Evolutionary conservation across 2,797 vertebrate species (phyloP), one percentile per base, ranked within the genome.

Genomic region (Macropodus opercularis): DNA sequence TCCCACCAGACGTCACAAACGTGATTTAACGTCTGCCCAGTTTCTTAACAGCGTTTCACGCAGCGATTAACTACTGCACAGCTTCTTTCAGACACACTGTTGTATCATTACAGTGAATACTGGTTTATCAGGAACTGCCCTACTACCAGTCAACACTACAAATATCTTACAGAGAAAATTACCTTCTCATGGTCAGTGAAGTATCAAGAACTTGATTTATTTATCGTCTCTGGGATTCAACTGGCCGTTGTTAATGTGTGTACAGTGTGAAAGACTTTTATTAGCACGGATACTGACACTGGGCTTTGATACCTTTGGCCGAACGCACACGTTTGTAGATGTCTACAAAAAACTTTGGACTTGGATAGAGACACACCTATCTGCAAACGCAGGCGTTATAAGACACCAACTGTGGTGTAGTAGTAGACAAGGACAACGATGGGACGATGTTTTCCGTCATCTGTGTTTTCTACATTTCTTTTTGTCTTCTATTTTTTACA

Each of bases 401-500:
- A 38, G 2, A 0, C 11, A 17, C 0, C 22, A 10, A 7, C 49
- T n/a, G 48, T 12, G 19, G 9, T 51, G 51, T 43, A 2, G 9
- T 57, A 5, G 1, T 19, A 10, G 2, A 39, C 17, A 10, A 19
- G 17, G 10, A 17, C 2, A 14, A 24, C 9, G 8, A 6, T 2
- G 17, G 36, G 26, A 31, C 10, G 29, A 7, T 31, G 3, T 32
- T 11, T 32, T 32, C 0, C 31, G 13, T 11, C 31, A 32, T 32
- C 31, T 32, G 58, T 2, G 2, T n/a, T 52, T 47, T 4, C 3
- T 4, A 47, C 8, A 10, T 14, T 24, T 10, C 4, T 27, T 39
- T 58, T 53, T 11, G 15, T 29, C 22, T 24, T 1, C 29, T 18
- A 23, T 22, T 39, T 62, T 51, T 61, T 9, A 53, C 15, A 23